Base-by-base conservation (phyloP, 2,113 vertebrate genomes). In the Oryzias curvinotus region DNA sequence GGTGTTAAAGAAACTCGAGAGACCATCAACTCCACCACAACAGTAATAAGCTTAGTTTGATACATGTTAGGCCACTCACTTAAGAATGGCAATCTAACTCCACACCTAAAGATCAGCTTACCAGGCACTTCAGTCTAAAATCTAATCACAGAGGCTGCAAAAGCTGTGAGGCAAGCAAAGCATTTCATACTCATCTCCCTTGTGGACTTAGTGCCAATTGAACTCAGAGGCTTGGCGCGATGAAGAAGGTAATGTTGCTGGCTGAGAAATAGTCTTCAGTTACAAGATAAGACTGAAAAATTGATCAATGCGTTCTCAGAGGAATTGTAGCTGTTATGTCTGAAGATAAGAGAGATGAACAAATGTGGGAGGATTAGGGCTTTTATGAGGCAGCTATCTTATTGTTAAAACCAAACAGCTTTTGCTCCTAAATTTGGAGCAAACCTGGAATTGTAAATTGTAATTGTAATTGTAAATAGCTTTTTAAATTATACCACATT, bases 121-220 rank as follows among this genome's bases (percentile, higher is more conserved):
- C 82, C 13, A 54, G 58, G 73, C 79, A 87, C 85, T 86, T 85
- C 75, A 73, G 50, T 81, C 73, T 81, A 62, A 83, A 87, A 86
- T 81, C 74, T 74, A 86, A 90, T 88, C 82, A 80, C 74, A 73
- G 80, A 52, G 47, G 78, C 78, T 82, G 72, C 80, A 81, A 82
- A 65, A 70, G 74, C 72, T 77, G 83, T 55, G 59, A 75, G 77
- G 78, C 69, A 85, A 87, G 85, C 83, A 86, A 87, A 82, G 80
- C 85, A 81, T 85, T 85, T 88, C 80, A 90, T 87, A 87, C 86
- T 79, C 81, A 74, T 80, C 81, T 86, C 86, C 86, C 85, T 28
- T 69, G 86, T 86, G 83, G 84, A 84, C 71, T 84, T 71, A 82
- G 68, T 80, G 81, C 82, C 85, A 86, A 82, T 71, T 78, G 80